Evolutionary conservation across 2,888 invertebrate species (phyloP).

Genomic region (Temnothorax rugatulus): DNA sequence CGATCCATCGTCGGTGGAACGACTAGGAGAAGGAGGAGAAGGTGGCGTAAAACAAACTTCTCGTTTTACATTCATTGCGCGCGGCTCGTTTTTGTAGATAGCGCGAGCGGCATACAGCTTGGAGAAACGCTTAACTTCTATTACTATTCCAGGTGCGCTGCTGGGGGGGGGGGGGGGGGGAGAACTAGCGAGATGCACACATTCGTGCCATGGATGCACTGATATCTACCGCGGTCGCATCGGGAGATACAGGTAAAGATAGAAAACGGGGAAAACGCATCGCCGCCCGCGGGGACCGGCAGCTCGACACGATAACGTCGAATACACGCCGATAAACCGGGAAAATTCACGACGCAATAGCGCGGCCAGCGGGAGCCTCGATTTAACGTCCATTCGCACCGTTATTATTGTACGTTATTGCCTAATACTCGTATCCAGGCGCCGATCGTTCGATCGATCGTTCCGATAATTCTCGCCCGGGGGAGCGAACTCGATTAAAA

Average conservation of each 20-base stretch:
- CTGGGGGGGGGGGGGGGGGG: neutral
- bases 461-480: constrained; percentile 28
- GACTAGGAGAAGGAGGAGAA: neutral
- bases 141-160: constrained; percentile 72
- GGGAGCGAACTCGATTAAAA: constrained; percentile 26
- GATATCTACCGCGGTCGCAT: constrained; percentile 25
- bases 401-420: constrained; percentile 51
- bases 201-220: constrained; percentile 2
- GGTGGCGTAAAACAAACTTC: constrained; percentile 56
- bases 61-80: constrained; percentile 66
- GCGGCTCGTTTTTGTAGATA: constrained; percentile 65
- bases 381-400: constrained; percentile 42
- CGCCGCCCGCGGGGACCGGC: constrained; percentile 9
- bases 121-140: constrained; percentile 69
- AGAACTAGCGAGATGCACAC: neutral
- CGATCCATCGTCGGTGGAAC: constrained; percentile 45
- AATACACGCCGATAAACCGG: neutral
- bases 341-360: constrained; percentile 55
- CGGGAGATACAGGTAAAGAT: neutral
- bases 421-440: constrained; percentile 16
- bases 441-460: constrained; percentile 15
- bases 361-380: constrained; percentile 5
- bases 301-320: constrained; percentile 34
- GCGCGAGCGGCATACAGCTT: constrained; percentile 54
- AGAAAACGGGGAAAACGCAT: constrained; percentile 33